These are phyloP conservation scores for Antennarius striatus DNA, from an alignment of 2,113 vertebrate species.

Conservation along the genomic window DNA sequence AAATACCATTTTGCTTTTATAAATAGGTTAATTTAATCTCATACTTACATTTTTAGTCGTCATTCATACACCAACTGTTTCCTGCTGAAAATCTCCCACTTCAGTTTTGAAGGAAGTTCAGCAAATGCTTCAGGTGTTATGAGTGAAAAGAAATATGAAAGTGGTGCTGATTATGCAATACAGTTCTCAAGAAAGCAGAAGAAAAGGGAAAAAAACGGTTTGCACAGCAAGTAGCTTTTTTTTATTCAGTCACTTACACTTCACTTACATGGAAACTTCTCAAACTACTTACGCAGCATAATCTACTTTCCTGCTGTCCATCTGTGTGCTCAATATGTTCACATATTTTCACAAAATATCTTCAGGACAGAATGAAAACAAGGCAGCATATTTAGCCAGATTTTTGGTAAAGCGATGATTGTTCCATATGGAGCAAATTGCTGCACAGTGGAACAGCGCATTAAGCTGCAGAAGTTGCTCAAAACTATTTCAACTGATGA, in stretches of 20 bases:
- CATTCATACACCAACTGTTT: not conserved
- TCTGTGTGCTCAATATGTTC: slow-evolving; percentile 47
- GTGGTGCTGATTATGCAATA: not conserved
- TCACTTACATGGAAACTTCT: slow-evolving; percentile 12
- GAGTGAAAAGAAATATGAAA: not conserved
- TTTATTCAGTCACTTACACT: not conserved
- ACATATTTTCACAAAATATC: slow-evolving; percentile 5
- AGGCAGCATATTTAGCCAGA: not conserved
- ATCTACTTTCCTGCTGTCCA: slow-evolving; percentile 32
- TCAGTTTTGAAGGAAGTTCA: not conserved
- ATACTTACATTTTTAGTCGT: not conserved
- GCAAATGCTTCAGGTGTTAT: not conserved
- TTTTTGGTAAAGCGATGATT: slow-evolving; percentile 11
- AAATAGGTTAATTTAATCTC: not conserved
- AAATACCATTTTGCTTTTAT: not conserved
- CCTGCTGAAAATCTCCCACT: not conserved
- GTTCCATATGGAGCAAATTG: slow-evolving; percentile 10
- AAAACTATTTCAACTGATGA: not conserved
- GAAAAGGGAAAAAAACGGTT: not conserved
- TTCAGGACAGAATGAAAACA: too few relatives aligned
- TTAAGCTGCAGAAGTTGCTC: slow-evolving; percentile 16
- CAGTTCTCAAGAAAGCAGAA: too few relatives aligned
- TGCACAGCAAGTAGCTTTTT: not conserved
- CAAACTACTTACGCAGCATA: slow-evolving; percentile 31
- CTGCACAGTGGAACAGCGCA: slow-evolving; percentile 16